Percentiles rank a stretch among this genome's conserved stretches.
phyloP scores from a whole-genome alignment of 2,113 vertebrate genomes.

The Dendropsophus ebraccatus region DNA sequence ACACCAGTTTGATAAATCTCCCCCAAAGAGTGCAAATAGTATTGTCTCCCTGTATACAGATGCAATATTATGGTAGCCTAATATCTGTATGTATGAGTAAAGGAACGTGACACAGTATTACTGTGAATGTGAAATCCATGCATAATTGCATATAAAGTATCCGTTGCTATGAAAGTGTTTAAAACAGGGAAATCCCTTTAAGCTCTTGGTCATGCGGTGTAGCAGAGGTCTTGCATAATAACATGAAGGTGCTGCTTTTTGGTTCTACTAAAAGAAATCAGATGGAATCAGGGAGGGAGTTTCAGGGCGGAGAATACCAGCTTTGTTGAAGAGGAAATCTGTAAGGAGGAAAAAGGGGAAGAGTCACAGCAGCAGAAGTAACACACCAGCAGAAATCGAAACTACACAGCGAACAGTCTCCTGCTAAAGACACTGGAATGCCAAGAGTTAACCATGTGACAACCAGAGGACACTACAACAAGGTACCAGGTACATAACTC shows the following conservation, averaged over 20 bases:
- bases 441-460: slow-evolving; percentile 1
- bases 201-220: too few relatives aligned
- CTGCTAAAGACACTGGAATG: background rate
- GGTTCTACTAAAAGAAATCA: background rate
- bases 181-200: too few relatives aligned
- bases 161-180: too few relatives aligned
- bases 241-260: background rate
- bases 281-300: background rate
- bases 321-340: background rate
- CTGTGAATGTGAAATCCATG: too few relatives aligned
- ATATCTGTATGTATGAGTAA: too few relatives aligned
- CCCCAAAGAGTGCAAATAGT: too few relatives aligned
- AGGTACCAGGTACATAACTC: background rate
- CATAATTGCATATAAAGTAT: too few relatives aligned
- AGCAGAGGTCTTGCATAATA: too few relatives aligned
- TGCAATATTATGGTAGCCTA: too few relatives aligned
- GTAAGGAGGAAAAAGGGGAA: background rate
- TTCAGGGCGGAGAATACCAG: background rate
- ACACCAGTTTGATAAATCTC: too few relatives aligned
- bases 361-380: background rate
- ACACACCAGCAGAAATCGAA: background rate
- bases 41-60: too few relatives aligned
- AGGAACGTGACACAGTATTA: too few relatives aligned
- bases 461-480: background rate
- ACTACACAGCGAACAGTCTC: background rate